Conservation (phyloP, 1,140 invertebrate species). For the Drosophila bocqueti region DNA sequence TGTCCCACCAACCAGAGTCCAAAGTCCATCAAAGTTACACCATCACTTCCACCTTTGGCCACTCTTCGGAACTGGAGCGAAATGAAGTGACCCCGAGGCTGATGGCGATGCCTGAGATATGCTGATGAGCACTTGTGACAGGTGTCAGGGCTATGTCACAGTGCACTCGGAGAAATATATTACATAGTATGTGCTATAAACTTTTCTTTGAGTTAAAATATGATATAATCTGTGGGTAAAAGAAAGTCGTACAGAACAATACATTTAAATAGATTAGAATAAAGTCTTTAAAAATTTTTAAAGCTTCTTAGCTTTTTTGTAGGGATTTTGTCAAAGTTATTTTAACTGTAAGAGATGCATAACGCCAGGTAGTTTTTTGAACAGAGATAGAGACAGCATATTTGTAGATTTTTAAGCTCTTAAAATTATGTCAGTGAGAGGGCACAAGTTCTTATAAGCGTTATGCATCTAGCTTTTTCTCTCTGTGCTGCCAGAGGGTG, state of each 20-base stretch:
- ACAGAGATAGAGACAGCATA: too few species aligned
- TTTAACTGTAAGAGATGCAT: background rate
- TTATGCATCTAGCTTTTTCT: background rate
- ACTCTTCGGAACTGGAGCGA: background rate
- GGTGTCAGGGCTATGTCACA: constrained; percentile 50
- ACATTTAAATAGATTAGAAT: too few species aligned
- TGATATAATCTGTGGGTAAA: background rate
- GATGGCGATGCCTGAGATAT: background rate
- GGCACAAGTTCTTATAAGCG: too few species aligned
- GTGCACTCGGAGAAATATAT: background rate
- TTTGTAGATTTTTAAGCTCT: too few species aligned
- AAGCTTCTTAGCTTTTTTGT: too few species aligned
- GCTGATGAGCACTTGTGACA: constrained; percentile 67
- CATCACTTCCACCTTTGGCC: too few species aligned
- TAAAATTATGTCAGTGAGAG: background rate
- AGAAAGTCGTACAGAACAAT: too few species aligned
- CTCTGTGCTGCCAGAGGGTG: background rate
- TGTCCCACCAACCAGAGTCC: background rate
- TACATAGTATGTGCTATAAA: too few species aligned
- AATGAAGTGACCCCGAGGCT: constrained; percentile 27
- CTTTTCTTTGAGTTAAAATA: background rate
- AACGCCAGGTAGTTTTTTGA: background rate
- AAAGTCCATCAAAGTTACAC: background rate
- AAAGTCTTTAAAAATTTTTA: too few species aligned
- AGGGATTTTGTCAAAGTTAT: too few species aligned